phyloP scores from a whole-genome alignment of 2,113 vertebrate genomes.

The Calonectris borealis region DNA sequence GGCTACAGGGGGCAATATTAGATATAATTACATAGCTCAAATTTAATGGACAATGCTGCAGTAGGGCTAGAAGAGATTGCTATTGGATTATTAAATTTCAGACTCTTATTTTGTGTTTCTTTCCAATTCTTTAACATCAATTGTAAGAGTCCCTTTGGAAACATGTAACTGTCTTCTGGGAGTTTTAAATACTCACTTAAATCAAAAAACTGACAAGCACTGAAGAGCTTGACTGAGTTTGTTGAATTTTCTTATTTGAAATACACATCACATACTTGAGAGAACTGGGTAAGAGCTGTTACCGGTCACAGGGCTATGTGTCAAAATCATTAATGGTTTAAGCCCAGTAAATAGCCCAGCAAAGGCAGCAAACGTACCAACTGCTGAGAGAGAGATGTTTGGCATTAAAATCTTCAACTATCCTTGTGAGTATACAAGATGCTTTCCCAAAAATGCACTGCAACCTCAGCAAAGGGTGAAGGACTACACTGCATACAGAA shows the following conservation, averaged over 20 bases:
- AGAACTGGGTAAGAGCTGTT: not conserved
- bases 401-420: not conserved
- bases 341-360: not conserved
- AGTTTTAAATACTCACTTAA: conserved; percentile 32
- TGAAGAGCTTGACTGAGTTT: not conserved
- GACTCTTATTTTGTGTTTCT: not conserved
- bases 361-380: not conserved
- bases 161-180: not conserved
- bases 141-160: not conserved
- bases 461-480: not conserved
- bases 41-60: not conserved
- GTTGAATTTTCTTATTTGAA: not conserved
- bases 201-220: conserved; percentile 14
- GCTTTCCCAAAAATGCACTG: not conserved
- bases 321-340: not conserved
- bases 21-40: not conserved
- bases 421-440: not conserved
- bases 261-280: not conserved
- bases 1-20: not conserved
- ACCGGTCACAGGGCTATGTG: not conserved
- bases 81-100: not conserved
- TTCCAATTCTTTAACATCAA: not conserved
- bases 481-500: not conserved
- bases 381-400: not conserved
- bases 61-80: not conserved